A percentile compares a stretch with the other conserved stretches of the same genome.
Evolutionary conservation across 2,113 vertebrate genomes (phyloP).

Genomic region (Varanus komodoensis): DNA sequence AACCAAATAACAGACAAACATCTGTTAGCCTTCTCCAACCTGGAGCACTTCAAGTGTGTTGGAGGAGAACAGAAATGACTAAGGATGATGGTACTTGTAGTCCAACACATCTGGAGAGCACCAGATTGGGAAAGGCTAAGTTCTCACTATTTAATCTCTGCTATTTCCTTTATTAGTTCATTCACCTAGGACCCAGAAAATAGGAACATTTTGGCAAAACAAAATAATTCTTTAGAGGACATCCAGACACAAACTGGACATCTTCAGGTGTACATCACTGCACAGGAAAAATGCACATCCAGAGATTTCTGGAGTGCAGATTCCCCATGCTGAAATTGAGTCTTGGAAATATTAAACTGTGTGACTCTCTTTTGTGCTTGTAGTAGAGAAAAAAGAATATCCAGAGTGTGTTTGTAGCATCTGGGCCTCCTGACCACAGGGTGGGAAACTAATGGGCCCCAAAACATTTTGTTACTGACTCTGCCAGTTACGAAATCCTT

Average conservation of each 20-base stretch:
- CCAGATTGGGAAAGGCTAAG: background rate
- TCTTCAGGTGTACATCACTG: background rate
- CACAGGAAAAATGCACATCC: background rate
- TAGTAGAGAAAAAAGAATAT: background rate
- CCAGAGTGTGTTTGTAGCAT: background rate
- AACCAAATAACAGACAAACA: too few species aligned
- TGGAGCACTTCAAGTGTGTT: background rate
- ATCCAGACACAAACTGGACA: background rate
- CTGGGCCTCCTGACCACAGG: background rate
- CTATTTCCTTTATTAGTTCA: background rate
- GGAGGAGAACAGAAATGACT: background rate
- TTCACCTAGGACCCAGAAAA: background rate
- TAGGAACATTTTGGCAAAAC: background rate
- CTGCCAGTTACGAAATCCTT: conserved; percentile 3
- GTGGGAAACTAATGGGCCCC: background rate
- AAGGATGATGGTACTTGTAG: background rate
- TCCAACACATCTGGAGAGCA: background rate
- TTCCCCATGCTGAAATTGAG: background rate
- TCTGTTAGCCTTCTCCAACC: background rate
- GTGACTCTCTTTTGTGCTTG: background rate
- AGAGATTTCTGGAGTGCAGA: background rate
- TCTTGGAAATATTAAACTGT: background rate
- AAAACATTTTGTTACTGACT: background rate
- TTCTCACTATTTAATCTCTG: background rate
- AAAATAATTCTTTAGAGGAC: background rate